A percentile compares a stretch with the other conserved stretches of the same genome.
Conservation (phyloP, 2,888 invertebrate species). For the Drosophila testacea region DNA sequence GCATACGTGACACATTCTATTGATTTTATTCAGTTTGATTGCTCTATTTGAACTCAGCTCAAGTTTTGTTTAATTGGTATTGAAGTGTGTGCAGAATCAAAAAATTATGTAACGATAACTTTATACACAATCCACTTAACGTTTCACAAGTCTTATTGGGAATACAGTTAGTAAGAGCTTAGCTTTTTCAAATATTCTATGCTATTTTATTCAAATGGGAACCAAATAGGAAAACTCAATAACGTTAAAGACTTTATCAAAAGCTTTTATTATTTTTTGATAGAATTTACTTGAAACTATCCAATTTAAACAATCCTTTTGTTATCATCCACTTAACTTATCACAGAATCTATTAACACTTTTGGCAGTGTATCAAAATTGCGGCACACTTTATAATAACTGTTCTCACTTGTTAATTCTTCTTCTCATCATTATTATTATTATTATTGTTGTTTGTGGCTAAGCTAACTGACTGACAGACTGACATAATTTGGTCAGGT, state of each 20-base stretch:
- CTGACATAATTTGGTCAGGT: slow-evolving; percentile 57
- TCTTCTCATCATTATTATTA: neutral
- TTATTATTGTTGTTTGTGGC: slow-evolving; percentile 13
- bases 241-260: too few relatives aligned
- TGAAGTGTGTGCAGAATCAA: too few relatives aligned
- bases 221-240: too few relatives aligned
- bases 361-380: slow-evolving; percentile 8
- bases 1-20: neutral
- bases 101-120: too few relatives aligned
- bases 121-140: too few relatives aligned
- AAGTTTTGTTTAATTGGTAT: neutral
- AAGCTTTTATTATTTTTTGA: too few relatives aligned
- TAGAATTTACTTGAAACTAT: too few relatives aligned
- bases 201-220: too few relatives aligned
- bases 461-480: slow-evolving; percentile 21
- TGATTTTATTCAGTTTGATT: neutral
- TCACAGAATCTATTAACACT: neutral
- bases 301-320: too few relatives aligned
- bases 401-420: slow-evolving; percentile 5
- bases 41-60: neutral
- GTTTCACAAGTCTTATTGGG: too few relatives aligned
- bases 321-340: neutral
- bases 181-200: too few relatives aligned
- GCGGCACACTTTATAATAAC: slow-evolving; percentile 5
- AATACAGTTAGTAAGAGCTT: too few relatives aligned